Conservation (phyloP, 2,888 invertebrate genomes). For the Teleiodes luculella region DNA sequence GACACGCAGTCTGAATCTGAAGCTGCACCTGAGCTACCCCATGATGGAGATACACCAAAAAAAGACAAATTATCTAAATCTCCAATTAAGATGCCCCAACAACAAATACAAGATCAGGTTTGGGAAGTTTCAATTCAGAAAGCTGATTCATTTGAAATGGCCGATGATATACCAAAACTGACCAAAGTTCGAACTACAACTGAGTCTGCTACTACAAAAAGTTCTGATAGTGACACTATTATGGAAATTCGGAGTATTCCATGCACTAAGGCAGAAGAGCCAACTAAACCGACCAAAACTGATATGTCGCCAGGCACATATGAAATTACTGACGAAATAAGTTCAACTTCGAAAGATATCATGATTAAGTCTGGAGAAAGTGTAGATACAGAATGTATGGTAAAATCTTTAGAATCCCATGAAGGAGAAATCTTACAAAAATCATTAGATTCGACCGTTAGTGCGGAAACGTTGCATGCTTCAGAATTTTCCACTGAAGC, state of each 20-base stretch:
- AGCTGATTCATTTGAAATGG: slow-evolving; percentile 58
- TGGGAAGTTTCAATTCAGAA: slow-evolving; percentile 69
- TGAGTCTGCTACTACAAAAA: slow-evolving; percentile 44
- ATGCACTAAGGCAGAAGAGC: slow-evolving; percentile 46
- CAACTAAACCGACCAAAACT: slow-evolving; percentile 48
- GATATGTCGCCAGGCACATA: slow-evolving; percentile 63
- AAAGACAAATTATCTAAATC: slow-evolving; percentile 57
- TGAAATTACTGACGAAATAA: slow-evolving; percentile 65
- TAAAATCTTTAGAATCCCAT: slow-evolving; percentile 73
- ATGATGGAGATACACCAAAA: slow-evolving; percentile 65
- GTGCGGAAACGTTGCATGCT: slow-evolving; percentile 72
- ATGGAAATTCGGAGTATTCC: slow-evolving; percentile 47
- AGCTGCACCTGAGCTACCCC: slow-evolving; percentile 71
- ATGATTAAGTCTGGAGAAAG: slow-evolving; percentile 77
- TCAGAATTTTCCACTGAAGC: slow-evolving; percentile 75
- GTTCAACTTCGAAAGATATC: slow-evolving; percentile 64
- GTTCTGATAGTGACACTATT: slow-evolving; percentile 44
- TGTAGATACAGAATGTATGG: slow-evolving; percentile 71
- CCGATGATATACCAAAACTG: slow-evolving; percentile 47
- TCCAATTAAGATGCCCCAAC: slow-evolving; percentile 66
- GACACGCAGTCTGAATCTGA: slow-evolving; percentile 79
- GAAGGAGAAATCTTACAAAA: slow-evolving; percentile 74
- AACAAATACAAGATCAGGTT: slow-evolving; percentile 68
- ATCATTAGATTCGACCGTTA: slow-evolving; percentile 74
- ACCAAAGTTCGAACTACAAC: slow-evolving; percentile 33